Evolutionary conservation across 37 sponge, comb jelly and placozoan genomes (phyloP).

Genomic region (Bolinopsis microptera): DNA sequence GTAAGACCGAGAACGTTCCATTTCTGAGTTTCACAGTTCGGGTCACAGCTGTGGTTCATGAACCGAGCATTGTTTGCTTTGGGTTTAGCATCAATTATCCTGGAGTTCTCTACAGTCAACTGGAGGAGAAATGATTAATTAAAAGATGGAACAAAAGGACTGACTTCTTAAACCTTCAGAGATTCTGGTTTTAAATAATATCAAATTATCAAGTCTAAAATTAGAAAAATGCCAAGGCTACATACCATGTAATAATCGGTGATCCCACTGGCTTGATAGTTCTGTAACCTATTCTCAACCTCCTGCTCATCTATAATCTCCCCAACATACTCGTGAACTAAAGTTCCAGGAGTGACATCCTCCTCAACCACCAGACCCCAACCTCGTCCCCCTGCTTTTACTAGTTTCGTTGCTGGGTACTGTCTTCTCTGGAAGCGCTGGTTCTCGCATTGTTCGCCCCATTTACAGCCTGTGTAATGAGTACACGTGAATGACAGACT

Average conservation of each 20-base stretch:
- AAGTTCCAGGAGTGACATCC: slow-evolving; percentile 14
- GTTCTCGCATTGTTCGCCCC: slow-evolving; percentile 54
- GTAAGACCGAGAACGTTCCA: slow-evolving; percentile 63
- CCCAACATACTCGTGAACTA: slow-evolving; percentile 62
- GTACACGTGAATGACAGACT: neutral
- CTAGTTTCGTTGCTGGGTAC: slow-evolving; percentile 39
- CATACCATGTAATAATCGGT: slow-evolving; percentile 60
- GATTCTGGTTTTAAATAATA: too few relatives aligned
- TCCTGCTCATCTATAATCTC: slow-evolving; percentile 56
- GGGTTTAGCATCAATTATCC: slow-evolving; percentile 64
- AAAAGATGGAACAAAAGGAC: too few relatives aligned
- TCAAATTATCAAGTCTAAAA: neutral
- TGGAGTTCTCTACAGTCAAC: slow-evolving; percentile 48
- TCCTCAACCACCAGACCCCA: slow-evolving; percentile 20
- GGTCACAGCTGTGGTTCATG: slow-evolving; percentile 64
- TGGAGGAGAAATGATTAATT: too few relatives aligned
- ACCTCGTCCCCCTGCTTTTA: slow-evolving; percentile 23
- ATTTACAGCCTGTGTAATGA: slow-evolving; percentile 2
- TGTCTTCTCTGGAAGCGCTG: slow-evolving; percentile 9
- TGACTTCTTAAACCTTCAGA: too few relatives aligned
- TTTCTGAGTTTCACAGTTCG: slow-evolving; percentile 66
- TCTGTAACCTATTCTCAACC: neutral
- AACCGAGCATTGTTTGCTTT: slow-evolving; percentile 56
- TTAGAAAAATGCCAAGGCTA: neutral
- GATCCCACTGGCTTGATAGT: slow-evolving; percentile 9